Evolutionary conservation across 2,888 invertebrate species (phyloP).

Genomic region (Noctua janthina): DNA sequence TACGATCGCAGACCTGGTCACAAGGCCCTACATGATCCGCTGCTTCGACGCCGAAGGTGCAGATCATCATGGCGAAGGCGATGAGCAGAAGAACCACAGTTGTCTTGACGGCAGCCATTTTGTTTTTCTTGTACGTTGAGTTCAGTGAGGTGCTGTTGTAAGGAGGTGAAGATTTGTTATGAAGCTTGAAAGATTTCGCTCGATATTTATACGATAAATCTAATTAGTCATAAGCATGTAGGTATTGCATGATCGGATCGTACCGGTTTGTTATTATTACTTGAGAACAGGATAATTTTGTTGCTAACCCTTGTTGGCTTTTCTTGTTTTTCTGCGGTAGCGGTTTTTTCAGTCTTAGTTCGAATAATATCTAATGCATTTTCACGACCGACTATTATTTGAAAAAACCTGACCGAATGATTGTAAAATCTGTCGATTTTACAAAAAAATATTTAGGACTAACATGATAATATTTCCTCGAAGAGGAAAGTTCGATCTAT

Average conservation of each 20-base stretch:
- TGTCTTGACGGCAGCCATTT: slow-evolving; percentile 45
- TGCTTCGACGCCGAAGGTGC: slow-evolving; percentile 40
- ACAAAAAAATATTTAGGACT: no score
- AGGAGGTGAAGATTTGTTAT: slow-evolving; percentile 39
- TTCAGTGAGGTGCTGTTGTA: slow-evolving; percentile 4
- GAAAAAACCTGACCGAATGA: no score
- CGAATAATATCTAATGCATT: not conserved
- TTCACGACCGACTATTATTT: not conserved
- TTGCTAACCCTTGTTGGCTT: not conserved
- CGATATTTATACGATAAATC: slow-evolving; percentile 34
- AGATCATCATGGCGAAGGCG: slow-evolving; percentile 35
- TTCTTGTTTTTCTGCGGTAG: not conserved
- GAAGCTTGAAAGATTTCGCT: slow-evolving; percentile 11
- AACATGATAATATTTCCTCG: not conserved
- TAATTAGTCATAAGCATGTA: not conserved
- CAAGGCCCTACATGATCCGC: slow-evolving; percentile 10
- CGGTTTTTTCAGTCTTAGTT: not conserved
- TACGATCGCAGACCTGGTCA: slow-evolving; percentile 44
- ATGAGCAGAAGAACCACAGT: slow-evolving; percentile 40
- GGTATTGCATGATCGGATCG: not conserved
- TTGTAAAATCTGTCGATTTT: not conserved
- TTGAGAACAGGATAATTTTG: slow-evolving; percentile 17
- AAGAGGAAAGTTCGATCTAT: not conserved
- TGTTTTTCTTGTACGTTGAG: slow-evolving; percentile 3
- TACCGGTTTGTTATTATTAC: slow-evolving; percentile 10